These are phyloP conservation scores for Scaptomyza reducta DNA, from an alignment of 2,888 invertebrate genomes.

Conservation along the genomic window DNA sequence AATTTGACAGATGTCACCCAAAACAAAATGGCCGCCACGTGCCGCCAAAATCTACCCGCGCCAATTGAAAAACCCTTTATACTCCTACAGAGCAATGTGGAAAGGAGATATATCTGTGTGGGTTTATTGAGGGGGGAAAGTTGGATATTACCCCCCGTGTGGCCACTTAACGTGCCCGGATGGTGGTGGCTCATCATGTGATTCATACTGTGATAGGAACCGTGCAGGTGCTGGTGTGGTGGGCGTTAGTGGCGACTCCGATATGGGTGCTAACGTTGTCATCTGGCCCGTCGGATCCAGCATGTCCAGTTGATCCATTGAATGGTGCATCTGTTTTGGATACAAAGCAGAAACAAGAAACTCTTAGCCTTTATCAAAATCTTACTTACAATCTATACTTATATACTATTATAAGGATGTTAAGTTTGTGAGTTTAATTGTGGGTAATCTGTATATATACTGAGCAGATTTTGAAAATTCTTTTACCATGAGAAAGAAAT, in stretches of 20 bases:
- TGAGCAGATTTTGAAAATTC: background rate
- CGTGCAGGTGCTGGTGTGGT: conserved; percentile 92
- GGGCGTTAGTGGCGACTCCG: conserved; percentile 89
- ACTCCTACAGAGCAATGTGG: too few species aligned
- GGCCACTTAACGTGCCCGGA: conserved; percentile 86
- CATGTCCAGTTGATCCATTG: conserved; percentile 97
- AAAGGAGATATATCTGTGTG: too few species aligned
- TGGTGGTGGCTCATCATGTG: conserved; percentile 93
- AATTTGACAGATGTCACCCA: too few species aligned
- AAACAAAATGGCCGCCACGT: too few species aligned
- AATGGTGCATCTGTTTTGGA: conserved; percentile 91
- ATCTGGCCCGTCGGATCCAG: conserved; percentile 95
- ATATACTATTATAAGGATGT: background rate
- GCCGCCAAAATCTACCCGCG: too few species aligned
- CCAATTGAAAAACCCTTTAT: too few species aligned
- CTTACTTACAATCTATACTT: background rate
- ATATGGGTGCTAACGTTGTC: conserved; percentile 95
- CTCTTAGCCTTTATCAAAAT: background rate
- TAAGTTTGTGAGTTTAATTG: background rate
- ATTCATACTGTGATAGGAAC: conserved; percentile 91
- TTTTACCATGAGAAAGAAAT: background rate
- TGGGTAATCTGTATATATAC: background rate
- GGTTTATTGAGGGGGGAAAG: background rate
- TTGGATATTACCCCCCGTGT: conserved; percentile 86
- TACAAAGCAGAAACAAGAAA: background rate